Evolutionary conservation across 2,888 invertebrate species (phyloP).

Genomic region (Ecliptopera silaceata): DNA sequence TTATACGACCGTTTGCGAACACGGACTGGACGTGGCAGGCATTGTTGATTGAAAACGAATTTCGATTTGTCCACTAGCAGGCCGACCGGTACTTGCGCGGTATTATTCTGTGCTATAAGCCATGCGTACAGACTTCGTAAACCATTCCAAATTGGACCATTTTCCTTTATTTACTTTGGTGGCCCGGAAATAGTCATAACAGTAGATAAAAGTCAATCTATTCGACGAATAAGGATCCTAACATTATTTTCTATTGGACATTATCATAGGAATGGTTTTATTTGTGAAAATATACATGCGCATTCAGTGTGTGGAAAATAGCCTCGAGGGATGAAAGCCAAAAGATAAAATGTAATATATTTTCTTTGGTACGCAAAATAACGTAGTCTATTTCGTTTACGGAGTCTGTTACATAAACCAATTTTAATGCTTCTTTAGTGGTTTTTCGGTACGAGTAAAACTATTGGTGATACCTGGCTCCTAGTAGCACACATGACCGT

Average conservation of each 20-base stretch:
- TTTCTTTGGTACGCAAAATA: conserved; percentile 24
- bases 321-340: conserved; percentile 26
- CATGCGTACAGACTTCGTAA: conserved; percentile 51
- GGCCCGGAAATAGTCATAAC: conserved; percentile 43
- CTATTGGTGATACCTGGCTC: conserved; percentile 45
- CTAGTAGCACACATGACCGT: conserved; percentile 40
- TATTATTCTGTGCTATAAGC: conserved; percentile 4
- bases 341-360: conserved; percentile 27
- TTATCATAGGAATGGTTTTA: conserved; percentile 50
- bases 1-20: conserved; percentile 56
- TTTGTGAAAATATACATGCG: conserved; percentile 45
- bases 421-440: conserved; percentile 10
- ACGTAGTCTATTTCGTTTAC: not conserved
- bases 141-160: conserved; percentile 42
- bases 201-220: conserved; percentile 48
- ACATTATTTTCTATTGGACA: conserved; percentile 39
- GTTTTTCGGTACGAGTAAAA: conserved; percentile 25
- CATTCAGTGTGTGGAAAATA: conserved; percentile 31
- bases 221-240: conserved; percentile 40
- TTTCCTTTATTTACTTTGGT: conserved; percentile 20
- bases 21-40: conserved; percentile 59
- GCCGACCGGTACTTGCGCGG: conserved; percentile 9
- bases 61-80: conserved; percentile 59
- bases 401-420: not conserved
- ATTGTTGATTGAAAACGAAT: conserved; percentile 67